A percentile compares a stretch with the other conserved stretches of the same genome.
phyloP scores from a whole-genome alignment of 2,888 invertebrate species.

The Lasioglossum leucozonium region DNA sequence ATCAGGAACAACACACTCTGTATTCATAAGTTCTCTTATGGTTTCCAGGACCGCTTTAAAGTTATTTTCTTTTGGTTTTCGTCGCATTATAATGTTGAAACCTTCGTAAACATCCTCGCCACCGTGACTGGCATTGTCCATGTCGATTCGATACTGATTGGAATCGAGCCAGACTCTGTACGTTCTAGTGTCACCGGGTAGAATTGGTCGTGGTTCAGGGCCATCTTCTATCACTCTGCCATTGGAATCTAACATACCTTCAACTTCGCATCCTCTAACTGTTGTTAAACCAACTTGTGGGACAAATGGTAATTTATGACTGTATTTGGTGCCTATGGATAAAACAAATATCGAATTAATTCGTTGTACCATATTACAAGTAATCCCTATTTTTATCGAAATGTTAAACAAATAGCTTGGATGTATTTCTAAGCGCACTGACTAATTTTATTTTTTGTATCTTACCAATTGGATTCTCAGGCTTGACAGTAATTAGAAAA shows the following conservation, averaged over 20 bases:
- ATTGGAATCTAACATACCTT: conserved; percentile 98
- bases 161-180: conserved; percentile 98
- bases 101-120: conserved; percentile 95
- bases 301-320: conserved; percentile 93
- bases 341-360: not conserved
- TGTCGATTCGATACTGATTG: conserved; percentile 97
- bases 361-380: not conserved
- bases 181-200: conserved; percentile 95
- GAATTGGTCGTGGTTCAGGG: conserved; percentile 93
- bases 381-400: not conserved
- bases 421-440: not conserved
- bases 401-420: not conserved
- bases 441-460: not conserved
- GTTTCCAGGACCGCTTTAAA: conserved; percentile 99
- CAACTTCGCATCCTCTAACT: conserved; percentile 99
- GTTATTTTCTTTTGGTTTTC: conserved; percentile 99
- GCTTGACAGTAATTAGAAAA: conserved; percentile 96
- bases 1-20: conserved; percentile 98
- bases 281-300: conserved; percentile 96
- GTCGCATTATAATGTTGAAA: conserved; percentile 98
- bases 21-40: conserved; percentile 99
- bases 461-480: conserved; percentile 92
- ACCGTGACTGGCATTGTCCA: conserved; percentile 93
- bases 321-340: conserved; percentile 90
- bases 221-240: conserved; percentile 99